phyloP scores from a whole-genome alignment of 2,888 invertebrate species.

The Camptogramma bilineatum region DNA sequence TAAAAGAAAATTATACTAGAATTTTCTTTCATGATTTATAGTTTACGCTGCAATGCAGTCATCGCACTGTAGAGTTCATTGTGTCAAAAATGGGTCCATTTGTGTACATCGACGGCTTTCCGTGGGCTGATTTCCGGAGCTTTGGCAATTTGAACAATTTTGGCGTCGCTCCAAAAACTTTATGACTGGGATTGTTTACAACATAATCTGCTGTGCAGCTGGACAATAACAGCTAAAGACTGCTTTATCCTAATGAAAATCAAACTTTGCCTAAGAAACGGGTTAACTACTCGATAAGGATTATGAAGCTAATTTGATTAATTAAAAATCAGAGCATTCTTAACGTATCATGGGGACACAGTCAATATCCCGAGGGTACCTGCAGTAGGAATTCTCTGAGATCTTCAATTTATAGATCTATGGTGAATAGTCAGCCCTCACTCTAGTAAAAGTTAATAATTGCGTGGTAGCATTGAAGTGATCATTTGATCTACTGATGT shows the following conservation, averaged over 20 bases:
- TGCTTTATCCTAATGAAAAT: constrained; percentile 1
- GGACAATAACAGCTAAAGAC: constrained; percentile 14
- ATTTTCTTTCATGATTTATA: background rate
- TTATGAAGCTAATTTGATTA: too few species aligned
- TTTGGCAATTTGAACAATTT: constrained; percentile 39
- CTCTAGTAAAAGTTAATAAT: too few species aligned
- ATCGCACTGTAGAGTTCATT: constrained; percentile 12
- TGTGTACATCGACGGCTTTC: constrained; percentile 41
- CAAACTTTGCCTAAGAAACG: background rate
- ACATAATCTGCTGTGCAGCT: constrained; percentile 21
- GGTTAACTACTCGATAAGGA: background rate
- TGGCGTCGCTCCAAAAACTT: constrained; percentile 73
- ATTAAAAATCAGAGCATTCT: too few species aligned
- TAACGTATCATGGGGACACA: too few species aligned
- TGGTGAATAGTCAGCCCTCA: too few species aligned
- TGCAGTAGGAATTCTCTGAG: too few species aligned
- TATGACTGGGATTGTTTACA: constrained; percentile 66
- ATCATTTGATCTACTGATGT: too few species aligned
- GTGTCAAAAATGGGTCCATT: constrained; percentile 28
- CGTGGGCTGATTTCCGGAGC: constrained; percentile 48
- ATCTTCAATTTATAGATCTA: too few species aligned
- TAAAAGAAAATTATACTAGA: background rate
- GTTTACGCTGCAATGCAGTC: constrained; percentile 21
- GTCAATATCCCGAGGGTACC: too few species aligned
- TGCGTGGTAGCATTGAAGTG: too few species aligned